Base-by-base conservation (phyloP, 2,113 vertebrate species). In the Plestiodon gilberti region DNA sequence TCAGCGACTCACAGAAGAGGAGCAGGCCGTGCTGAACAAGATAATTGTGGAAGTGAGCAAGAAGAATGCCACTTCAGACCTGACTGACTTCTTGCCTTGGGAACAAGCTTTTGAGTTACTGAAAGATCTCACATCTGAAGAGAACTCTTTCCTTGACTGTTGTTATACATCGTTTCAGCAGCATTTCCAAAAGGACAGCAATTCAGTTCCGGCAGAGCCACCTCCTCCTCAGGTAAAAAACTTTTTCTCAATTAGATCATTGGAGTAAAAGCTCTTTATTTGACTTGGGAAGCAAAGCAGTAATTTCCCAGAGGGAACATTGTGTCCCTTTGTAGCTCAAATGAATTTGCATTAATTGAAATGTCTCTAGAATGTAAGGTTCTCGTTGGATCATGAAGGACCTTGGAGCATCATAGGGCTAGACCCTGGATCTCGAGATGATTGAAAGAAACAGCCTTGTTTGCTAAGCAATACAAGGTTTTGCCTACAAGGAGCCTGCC, bases 101-200 rank as follows among this genome's bases (percentile, higher is more conserved):
- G 84, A 94, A 59, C 90, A 97, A 90, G 95, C 93, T 2, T 71
- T 95, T 70, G 88, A 90, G 65, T 94, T 97, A 79, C 81, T 97
- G 88, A 94, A 96, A 79, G 93, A 93, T 9, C 77, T 97, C 78
- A 89, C 96, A 90, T 87, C 91, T 75, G 90, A 96, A 89, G 95
- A 97, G 81, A 95, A 88, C 78, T 94, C 96, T 90, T 97, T 97
- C 78, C 48, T 96, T 84, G 90, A 82, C 82, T 94, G 85, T 86
- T 92, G 57, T 82, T 93, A 84, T 92, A 48, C 87, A 80, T 88
- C 93, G 5, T 61, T 95, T 88, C 95, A 88, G 61, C 91, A 92
- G 8, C 71, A 10, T 33, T 13, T 77, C 22, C 74, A 78, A 4
- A 59, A 87, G 83, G 71, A 83, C 48, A 85, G 35, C 83, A 71